These are phyloP conservation scores for Polietes domitor DNA, from an alignment of 2,888 invertebrate genomes.

Conservation along the genomic window DNA sequence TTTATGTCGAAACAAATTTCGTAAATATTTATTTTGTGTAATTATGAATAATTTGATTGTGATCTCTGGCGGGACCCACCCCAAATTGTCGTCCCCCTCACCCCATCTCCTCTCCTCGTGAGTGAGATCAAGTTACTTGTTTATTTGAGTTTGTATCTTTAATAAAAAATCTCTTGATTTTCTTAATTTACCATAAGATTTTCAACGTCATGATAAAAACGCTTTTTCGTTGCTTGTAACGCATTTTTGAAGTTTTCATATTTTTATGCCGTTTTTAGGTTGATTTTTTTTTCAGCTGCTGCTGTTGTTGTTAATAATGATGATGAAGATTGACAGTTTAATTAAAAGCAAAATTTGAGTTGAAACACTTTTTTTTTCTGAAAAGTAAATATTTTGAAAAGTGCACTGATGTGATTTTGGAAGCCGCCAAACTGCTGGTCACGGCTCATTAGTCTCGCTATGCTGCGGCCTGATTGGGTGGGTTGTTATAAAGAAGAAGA, in stretches of 20 bases:
- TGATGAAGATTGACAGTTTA: conserved; percentile 64
- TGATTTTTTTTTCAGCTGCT: conserved; percentile 1
- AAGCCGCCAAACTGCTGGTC: conserved; percentile 15
- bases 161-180: conserved; percentile 19
- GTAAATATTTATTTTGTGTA: conserved; percentile 27
- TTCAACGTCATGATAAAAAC: conserved; percentile 48
- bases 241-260: conserved; percentile 24
- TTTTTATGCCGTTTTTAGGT: conserved; percentile 29
- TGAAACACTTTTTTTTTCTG: conserved; percentile 27
- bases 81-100: too few species aligned
- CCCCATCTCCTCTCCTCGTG: neutral
- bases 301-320: conserved; percentile 7
- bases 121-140: neutral
- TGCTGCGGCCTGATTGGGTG: neutral
- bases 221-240: neutral
- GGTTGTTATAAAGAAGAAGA: neutral
- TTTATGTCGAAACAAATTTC: conserved; percentile 35
- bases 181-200: conserved; percentile 37
- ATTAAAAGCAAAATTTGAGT: conserved; percentile 49
- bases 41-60: conserved; percentile 32
- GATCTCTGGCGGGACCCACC: neutral
- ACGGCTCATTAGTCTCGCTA: conserved; percentile 11
- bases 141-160: neutral
- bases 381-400: conserved; percentile 42
- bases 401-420: neutral